Conservation (phyloP, 53 echinoderm and acorn worm genomes). For the Zoroaster sp. region DNA sequence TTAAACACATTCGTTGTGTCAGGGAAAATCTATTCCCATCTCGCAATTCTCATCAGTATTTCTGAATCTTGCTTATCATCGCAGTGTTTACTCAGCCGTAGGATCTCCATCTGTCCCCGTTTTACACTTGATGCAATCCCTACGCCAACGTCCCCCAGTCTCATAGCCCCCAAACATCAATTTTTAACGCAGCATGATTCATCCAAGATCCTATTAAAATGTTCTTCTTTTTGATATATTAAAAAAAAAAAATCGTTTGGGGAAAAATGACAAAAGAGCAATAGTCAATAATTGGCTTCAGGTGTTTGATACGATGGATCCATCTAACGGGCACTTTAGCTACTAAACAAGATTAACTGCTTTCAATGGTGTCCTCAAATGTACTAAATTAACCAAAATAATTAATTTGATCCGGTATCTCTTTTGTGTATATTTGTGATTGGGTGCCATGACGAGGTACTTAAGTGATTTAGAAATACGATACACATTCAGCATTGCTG, state of each 20-base stretch:
- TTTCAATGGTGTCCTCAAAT: background rate
- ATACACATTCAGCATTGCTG: background rate
- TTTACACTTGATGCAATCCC: background rate
- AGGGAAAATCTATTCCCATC: background rate
- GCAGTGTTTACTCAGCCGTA: constrained; percentile 10
- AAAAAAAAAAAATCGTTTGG: background rate
- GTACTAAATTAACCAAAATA: background rate
- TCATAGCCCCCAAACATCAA: constrained; percentile 13
- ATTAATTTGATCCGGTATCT: background rate
- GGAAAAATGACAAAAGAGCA: background rate
- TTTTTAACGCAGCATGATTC: constrained; percentile 42
- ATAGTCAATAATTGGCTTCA: constrained; percentile 38
- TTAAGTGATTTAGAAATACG: constrained; percentile 17
- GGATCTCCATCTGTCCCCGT: constrained; percentile 20
- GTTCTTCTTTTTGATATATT: background rate
- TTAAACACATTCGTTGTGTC: background rate
- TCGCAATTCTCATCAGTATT: background rate
- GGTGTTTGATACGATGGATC: background rate
- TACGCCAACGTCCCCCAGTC: background rate
- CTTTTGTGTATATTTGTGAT: background rate
- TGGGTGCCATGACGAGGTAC: constrained; percentile 13
- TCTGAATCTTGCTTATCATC: background rate
- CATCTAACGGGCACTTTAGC: constrained; percentile 20
- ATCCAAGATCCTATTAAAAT: constrained; percentile 30
- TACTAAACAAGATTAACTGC: constrained; percentile 10